A percentile compares a stretch with the other conserved stretches of the same genome.
Conservation (phyloP, 2,888 invertebrate genomes). For the Rapana venosa region DNA sequence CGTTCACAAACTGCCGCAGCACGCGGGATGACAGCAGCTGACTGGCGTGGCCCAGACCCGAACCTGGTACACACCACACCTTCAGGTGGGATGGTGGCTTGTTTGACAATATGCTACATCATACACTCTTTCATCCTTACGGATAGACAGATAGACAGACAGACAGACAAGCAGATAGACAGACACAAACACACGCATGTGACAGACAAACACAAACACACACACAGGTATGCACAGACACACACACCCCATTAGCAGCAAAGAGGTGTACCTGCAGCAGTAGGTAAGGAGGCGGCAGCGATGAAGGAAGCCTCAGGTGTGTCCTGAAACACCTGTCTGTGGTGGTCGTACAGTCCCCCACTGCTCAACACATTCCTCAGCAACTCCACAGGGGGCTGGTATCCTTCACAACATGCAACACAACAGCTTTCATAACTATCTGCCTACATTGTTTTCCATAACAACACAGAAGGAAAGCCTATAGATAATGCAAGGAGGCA, state of each 20-base stretch:
- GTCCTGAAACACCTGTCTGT: slow-evolving; percentile 67
- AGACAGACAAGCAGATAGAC: not conserved
- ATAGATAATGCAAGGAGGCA: no score
- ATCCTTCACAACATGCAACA: slow-evolving; percentile 55
- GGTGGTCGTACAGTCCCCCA: slow-evolving; percentile 68
- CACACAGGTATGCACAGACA: slow-evolving; percentile 8
- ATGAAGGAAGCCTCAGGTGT: slow-evolving; percentile 70
- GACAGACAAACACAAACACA: not conserved
- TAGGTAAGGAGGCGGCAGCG: slow-evolving; percentile 71
- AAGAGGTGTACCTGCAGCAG: slow-evolving; percentile 65
- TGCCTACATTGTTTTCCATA: no score
- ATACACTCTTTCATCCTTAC: no score
- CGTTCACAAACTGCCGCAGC: slow-evolving; percentile 70
- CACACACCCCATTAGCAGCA: not conserved
- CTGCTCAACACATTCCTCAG: slow-evolving; percentile 71
- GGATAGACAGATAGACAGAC: not conserved
- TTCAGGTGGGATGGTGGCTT: not conserved
- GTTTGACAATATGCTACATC: not conserved
- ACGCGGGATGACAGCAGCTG: slow-evolving; percentile 72
- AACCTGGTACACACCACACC: slow-evolving; percentile 60
- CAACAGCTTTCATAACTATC: no score
- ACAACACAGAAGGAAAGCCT: no score
- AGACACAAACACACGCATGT: not conserved
- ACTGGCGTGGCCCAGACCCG: slow-evolving; percentile 68
- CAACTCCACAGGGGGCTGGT: slow-evolving; percentile 73